Conservation (phyloP, 2,797 vertebrate genomes). For the Sciaenops ocellatus region DNA sequence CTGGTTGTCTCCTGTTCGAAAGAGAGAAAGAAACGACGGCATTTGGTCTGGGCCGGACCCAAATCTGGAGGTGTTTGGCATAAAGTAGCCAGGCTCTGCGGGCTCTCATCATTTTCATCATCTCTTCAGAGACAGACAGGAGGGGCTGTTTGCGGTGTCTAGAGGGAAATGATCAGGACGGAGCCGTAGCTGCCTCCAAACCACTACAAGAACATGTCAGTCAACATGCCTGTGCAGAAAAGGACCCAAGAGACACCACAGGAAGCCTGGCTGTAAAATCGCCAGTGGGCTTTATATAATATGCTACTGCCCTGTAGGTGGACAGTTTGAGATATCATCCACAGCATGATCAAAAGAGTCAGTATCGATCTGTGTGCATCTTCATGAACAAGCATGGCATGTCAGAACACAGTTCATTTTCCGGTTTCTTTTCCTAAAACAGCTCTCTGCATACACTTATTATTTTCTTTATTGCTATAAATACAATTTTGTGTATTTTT, state of each 20-base stretch:
- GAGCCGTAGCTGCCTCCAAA: slow-evolving; percentile 34
- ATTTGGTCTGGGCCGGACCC: slow-evolving; percentile 32
- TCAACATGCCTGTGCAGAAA: slow-evolving; percentile 16
- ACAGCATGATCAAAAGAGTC: slow-evolving; percentile 15
- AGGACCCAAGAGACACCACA: slow-evolving; percentile 2
- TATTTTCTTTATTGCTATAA: slow-evolving; percentile 44
- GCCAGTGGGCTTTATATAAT: neutral
- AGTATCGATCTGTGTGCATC: slow-evolving; percentile 29
- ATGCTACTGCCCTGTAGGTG: neutral
- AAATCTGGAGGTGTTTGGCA: slow-evolving; percentile 56
- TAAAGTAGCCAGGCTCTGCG: slow-evolving; percentile 17
- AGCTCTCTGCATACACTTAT: slow-evolving; percentile 27
- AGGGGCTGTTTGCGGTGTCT: slow-evolving; percentile 51
- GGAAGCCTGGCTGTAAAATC: slow-evolving; percentile 7
- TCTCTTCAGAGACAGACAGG: slow-evolving; percentile 41
- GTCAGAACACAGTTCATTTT: slow-evolving; percentile 7
- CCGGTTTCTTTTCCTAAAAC: slow-evolving; percentile 32
- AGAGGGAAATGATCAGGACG: slow-evolving; percentile 44
- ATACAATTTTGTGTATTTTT: slow-evolving; percentile 48
- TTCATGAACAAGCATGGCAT: neutral
- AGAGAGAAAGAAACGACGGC: slow-evolving; percentile 27
- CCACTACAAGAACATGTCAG: slow-evolving; percentile 43
- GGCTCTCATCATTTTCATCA: slow-evolving; percentile 30
- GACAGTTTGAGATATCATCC: slow-evolving; percentile 23
- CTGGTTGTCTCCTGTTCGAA: neutral